A percentile compares a stretch with the other conserved stretches of the same genome.
phyloP scores from a whole-genome alignment of 1,140 invertebrate genomes.

The Ceratoteleas bidentatus region DNA sequence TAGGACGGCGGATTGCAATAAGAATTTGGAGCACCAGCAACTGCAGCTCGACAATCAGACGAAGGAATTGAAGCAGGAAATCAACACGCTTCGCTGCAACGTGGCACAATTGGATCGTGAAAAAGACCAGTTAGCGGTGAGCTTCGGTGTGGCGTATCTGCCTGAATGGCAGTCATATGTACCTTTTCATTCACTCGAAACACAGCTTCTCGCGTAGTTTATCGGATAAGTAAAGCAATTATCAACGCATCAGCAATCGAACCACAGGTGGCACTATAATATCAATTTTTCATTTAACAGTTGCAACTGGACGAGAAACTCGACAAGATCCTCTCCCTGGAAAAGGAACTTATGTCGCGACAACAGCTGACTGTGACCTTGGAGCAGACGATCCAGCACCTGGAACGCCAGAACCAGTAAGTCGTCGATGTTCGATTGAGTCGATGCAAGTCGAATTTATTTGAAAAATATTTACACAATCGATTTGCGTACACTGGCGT shows the following conservation, averaged over 20 bases:
- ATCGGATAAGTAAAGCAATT: no score
- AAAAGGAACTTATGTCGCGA: constrained; percentile 82
- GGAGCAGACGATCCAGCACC: constrained; percentile 75
- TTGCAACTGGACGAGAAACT: constrained; percentile 84
- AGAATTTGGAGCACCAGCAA: constrained; percentile 82
- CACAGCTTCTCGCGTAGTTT: no score
- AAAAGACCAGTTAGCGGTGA: constrained; percentile 83
- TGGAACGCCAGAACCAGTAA: constrained; percentile 79
- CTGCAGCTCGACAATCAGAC: constrained; percentile 82
- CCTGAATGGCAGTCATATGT: no score
- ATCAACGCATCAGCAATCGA: no score
- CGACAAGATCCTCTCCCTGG: constrained; percentile 81
- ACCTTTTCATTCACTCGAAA: no score
- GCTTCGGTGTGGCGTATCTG: constrained; percentile 23
- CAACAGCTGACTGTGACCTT: constrained; percentile 70
- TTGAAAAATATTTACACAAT: constrained; percentile 38
- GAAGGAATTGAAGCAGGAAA: constrained; percentile 82
- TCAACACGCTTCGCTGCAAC: constrained; percentile 81
- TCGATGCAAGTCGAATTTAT: constrained; percentile 20
- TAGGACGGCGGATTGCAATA: constrained; percentile 81
- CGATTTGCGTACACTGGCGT: constrained; percentile 9
- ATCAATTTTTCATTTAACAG: constrained; percentile 5
- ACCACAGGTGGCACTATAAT: no score
- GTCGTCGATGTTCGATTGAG: constrained; percentile 67
- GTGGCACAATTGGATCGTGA: constrained; percentile 83